These are phyloP conservation scores for Trisateles emortualis DNA, from an alignment of 2,888 invertebrate species.

Conservation along the genomic window DNA sequence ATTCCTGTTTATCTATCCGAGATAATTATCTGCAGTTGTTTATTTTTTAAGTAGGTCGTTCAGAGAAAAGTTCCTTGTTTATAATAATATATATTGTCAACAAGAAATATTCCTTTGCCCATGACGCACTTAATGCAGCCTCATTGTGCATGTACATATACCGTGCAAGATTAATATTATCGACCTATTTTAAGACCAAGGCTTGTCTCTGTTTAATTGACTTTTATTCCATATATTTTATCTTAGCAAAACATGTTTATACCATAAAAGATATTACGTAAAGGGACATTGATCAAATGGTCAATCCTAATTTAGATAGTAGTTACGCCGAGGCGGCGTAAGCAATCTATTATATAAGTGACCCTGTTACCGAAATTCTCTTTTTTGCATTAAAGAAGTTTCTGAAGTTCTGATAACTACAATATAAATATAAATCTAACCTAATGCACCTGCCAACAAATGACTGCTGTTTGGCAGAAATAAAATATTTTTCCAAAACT, in stretches of 20 bases:
- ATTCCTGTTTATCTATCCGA: slow-evolving; percentile 14
- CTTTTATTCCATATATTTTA: slow-evolving; percentile 1
- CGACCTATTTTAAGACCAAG: slow-evolving; percentile 17
- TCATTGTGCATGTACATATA: slow-evolving; percentile 15
- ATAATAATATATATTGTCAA: slow-evolving; percentile 23
- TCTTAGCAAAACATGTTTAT: slow-evolving; percentile 11
- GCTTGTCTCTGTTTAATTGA: slow-evolving; percentile 6
- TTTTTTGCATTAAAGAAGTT: no score
- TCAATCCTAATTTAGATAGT: slow-evolving; percentile 6
- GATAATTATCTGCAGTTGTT: slow-evolving; percentile 10
- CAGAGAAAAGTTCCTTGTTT: slow-evolving; percentile 26
- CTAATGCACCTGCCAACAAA: no score
- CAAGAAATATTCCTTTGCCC: slow-evolving; percentile 16
- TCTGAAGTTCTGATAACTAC: no score
- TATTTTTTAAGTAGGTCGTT: slow-evolving; percentile 21
- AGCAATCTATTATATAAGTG: no score
- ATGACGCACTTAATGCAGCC: slow-evolving; percentile 15
- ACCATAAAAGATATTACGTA: not conserved
- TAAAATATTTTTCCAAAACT: no score
- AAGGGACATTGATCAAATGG: not conserved
- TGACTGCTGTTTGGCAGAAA: no score
- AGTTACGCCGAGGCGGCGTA: not conserved
- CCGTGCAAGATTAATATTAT: slow-evolving; percentile 8
- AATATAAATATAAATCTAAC: no score
- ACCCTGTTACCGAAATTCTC: no score